Evolutionary conservation across 1,140 invertebrate species (phyloP).

Genomic region (Apis laboriosa): DNA sequence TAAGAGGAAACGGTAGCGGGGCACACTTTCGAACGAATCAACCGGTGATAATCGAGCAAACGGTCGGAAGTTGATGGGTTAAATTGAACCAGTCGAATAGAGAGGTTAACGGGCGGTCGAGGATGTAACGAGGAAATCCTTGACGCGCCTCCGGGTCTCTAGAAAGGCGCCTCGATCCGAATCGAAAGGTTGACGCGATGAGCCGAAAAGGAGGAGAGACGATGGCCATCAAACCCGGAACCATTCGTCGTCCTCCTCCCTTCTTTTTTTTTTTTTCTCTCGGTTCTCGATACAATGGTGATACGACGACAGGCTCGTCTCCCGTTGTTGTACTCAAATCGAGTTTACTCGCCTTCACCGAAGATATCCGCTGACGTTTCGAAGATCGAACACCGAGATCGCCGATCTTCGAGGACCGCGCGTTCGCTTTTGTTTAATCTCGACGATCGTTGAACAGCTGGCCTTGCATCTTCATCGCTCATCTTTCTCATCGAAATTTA

Average conservation of each 20-base stretch:
- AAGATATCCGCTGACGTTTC: too few relatives aligned
- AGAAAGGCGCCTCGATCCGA: slow-evolving; percentile 46
- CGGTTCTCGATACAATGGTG: not conserved
- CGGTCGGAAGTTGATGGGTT: slow-evolving; percentile 29
- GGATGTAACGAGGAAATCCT: slow-evolving; percentile 59
- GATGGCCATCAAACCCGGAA: slow-evolving; percentile 41
- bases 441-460: not conserved
- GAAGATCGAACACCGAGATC: too few relatives aligned
- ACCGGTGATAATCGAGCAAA: slow-evolving; percentile 5
- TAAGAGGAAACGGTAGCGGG: slow-evolving; percentile 20
- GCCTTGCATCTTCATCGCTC: not conserved
- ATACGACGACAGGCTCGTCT: too few relatives aligned
- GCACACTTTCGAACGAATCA: slow-evolving; percentile 54
- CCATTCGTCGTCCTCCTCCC: slow-evolving; percentile 24
- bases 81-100: slow-evolving; percentile 35
- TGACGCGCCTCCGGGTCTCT: slow-evolving; percentile 64
- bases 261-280: slow-evolving; percentile 20
- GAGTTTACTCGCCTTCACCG: too few relatives aligned
- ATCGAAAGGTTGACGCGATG: slow-evolving; percentile 44
- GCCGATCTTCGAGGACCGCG: too few relatives aligned
- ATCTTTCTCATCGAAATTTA: not conserved
- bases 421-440: too few relatives aligned
- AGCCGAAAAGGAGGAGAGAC: not conserved
- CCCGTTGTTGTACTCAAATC: too few relatives aligned
- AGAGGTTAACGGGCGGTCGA: slow-evolving; percentile 49